These are phyloP conservation scores for Platycnemis pennipes DNA, from an alignment of 2,888 invertebrate genomes.

Conservation along the genomic window DNA sequence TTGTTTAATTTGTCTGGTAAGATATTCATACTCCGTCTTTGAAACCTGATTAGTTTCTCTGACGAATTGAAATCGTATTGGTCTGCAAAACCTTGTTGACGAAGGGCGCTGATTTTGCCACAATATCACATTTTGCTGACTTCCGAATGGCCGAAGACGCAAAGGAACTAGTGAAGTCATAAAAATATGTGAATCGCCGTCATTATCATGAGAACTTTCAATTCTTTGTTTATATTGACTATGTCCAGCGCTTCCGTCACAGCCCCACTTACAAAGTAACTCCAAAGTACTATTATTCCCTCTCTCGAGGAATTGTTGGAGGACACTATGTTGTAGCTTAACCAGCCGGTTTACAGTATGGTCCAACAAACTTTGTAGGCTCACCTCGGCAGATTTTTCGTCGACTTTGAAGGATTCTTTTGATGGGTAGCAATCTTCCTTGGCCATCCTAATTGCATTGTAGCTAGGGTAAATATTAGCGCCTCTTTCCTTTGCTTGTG, in stretches of 20 bases:
- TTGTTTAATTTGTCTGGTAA: background rate
- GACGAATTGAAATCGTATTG: background rate
- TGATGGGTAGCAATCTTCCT: background rate
- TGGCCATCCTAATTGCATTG: background rate
- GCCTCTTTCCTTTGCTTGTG: background rate
- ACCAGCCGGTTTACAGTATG: background rate
- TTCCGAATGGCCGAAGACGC: background rate
- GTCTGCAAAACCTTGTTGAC: background rate
- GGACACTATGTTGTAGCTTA: background rate
- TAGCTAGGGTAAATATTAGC: background rate
- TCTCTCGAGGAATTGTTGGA: background rate
- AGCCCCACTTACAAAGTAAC: background rate
- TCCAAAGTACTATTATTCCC: background rate
- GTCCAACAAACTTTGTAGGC: background rate
- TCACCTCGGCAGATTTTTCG: background rate
- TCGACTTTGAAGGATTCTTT: background rate
- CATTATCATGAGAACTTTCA: background rate
- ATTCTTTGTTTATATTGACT: background rate
- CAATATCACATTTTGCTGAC: background rate
- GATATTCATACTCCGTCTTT: background rate
- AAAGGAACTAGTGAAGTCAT: background rate
- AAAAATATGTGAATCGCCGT: background rate
- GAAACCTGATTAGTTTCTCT: background rate
- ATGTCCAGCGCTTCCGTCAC: constrained; percentile 2
- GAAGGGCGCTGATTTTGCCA: background rate